Conservation (phyloP, 2,888 invertebrate species). For the Netelia inedita region DNA sequence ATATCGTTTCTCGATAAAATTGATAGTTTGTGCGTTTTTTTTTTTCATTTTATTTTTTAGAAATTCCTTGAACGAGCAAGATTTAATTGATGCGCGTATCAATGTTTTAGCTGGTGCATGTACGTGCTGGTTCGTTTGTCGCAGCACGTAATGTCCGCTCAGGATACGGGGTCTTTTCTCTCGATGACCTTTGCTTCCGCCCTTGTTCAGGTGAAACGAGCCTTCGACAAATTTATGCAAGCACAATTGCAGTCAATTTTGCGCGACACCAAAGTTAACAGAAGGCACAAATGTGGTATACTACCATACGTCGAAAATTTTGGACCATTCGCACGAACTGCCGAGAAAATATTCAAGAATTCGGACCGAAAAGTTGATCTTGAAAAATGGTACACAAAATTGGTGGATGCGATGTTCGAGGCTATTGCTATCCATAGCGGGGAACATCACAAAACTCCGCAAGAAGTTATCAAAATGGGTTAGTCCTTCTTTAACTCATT, state of each 20-base stretch:
- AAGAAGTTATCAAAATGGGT: slow-evolving; percentile 96
- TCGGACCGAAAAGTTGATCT: slow-evolving; percentile 95
- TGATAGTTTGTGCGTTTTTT: slow-evolving; percentile 93
- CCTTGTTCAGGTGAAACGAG: slow-evolving; percentile 94
- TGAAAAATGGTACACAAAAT: slow-evolving; percentile 95
- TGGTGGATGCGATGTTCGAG: slow-evolving; percentile 94
- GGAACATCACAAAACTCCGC: slow-evolving; percentile 96
- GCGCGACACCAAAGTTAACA: slow-evolving; percentile 90
- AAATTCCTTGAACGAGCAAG: slow-evolving; percentile 46
- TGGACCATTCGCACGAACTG: slow-evolving; percentile 93
- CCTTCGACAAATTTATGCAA: slow-evolving; percentile 96
- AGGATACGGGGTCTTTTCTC: slow-evolving; percentile 94
- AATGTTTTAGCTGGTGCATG: slow-evolving; percentile 93
- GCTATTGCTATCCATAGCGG: slow-evolving; percentile 92
- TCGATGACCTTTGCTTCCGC: slow-evolving; percentile 95
- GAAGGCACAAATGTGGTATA: slow-evolving; percentile 94
- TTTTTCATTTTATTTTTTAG: slow-evolving; percentile 33
- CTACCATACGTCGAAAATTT: slow-evolving; percentile 95
- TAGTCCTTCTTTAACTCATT: slow-evolving; percentile 67
- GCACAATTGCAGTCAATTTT: slow-evolving; percentile 92
- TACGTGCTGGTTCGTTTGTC: slow-evolving; percentile 96
- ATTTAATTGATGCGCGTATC: slow-evolving; percentile 6
- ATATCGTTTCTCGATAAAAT: slow-evolving; percentile 94
- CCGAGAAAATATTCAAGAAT: slow-evolving; percentile 94
- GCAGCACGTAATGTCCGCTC: slow-evolving; percentile 96